phyloP scores from a whole-genome alignment of 2,797 vertebrate genomes.

The Sebastes alutus region DNA sequence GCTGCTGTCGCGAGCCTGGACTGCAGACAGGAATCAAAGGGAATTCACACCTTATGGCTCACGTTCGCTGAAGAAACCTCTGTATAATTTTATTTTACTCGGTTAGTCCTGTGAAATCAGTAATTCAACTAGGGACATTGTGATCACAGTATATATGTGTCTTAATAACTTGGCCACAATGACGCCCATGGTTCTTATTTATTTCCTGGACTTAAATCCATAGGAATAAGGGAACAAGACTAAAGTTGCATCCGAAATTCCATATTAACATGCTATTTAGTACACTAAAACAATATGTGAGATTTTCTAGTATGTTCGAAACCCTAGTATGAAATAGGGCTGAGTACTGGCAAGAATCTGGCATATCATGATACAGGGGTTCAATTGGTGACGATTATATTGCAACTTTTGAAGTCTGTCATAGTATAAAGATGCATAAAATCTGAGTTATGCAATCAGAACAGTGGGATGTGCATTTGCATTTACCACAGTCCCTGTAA shows the following conservation, averaged over 20 bases:
- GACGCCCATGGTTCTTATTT: neutral
- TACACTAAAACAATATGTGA: too few species aligned
- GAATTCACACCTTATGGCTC: neutral
- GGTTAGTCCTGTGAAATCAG: neutral
- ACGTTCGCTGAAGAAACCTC: neutral
- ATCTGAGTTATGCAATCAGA: too few species aligned
- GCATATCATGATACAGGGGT: too few species aligned
- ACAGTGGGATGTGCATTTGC: too few species aligned
- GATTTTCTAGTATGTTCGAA: too few species aligned
- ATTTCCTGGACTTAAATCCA: neutral
- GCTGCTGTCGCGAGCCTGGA: conserved; percentile 88
- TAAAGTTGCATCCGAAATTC: accelerated
- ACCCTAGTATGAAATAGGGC: too few species aligned
- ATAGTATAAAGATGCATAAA: too few species aligned
- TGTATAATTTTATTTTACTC: neutral
- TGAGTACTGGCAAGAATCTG: too few species aligned
- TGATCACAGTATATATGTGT: neutral
- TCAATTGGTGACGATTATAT: too few species aligned
- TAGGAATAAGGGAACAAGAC: neutral
- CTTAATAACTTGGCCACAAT: neutral
- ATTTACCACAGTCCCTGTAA: too few species aligned
- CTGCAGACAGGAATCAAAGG: conserved; percentile 67
- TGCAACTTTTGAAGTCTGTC: too few species aligned
- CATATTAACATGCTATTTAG: too few species aligned
- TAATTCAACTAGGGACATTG: neutral